A percentile compares a stretch with the other conserved stretches of the same genome.
Conservation (phyloP, 1,140 invertebrate species). For the Apolygus lucorum region DNA sequence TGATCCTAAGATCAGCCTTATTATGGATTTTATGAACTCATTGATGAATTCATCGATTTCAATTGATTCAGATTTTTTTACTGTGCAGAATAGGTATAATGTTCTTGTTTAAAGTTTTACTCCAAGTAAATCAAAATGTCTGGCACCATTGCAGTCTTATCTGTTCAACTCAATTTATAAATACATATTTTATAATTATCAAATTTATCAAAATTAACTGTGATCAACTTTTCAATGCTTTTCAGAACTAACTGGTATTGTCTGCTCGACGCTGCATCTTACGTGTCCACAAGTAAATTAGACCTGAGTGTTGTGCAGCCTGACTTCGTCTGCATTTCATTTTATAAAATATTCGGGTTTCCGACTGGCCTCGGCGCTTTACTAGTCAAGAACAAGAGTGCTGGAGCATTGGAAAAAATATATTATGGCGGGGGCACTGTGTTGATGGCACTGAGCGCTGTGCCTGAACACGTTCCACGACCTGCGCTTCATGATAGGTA, state of each 20-base stretch:
- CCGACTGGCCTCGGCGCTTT: constrained; percentile 89
- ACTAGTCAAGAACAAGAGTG: constrained; percentile 62
- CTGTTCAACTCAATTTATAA: too few species aligned
- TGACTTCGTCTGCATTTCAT: constrained; percentile 87
- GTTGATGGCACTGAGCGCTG: constrained; percentile 60
- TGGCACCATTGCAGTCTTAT: too few species aligned
- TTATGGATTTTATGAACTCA: too few species aligned
- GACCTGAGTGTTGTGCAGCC: constrained; percentile 63
- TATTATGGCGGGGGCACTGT: constrained; percentile 93
- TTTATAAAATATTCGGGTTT: constrained; percentile 98
- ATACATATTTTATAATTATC: not conserved
- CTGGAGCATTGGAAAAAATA: constrained; percentile 53
- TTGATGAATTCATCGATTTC: too few species aligned
- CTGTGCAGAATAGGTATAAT: too few species aligned
- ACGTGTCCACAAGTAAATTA: constrained; percentile 66
- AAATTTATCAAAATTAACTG: too few species aligned
- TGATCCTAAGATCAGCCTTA: too few species aligned
- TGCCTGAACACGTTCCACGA: constrained; percentile 60
- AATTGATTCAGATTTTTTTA: too few species aligned
- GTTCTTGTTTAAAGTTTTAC: too few species aligned
- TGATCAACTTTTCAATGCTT: too few species aligned
- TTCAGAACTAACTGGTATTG: constrained; percentile 58
- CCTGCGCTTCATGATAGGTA: constrained; percentile 60
- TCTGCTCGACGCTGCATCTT: constrained; percentile 77
- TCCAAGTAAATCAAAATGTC: too few species aligned